Conservation (phyloP, 2,888 invertebrate species). For the Uropetala carovei region DNA sequence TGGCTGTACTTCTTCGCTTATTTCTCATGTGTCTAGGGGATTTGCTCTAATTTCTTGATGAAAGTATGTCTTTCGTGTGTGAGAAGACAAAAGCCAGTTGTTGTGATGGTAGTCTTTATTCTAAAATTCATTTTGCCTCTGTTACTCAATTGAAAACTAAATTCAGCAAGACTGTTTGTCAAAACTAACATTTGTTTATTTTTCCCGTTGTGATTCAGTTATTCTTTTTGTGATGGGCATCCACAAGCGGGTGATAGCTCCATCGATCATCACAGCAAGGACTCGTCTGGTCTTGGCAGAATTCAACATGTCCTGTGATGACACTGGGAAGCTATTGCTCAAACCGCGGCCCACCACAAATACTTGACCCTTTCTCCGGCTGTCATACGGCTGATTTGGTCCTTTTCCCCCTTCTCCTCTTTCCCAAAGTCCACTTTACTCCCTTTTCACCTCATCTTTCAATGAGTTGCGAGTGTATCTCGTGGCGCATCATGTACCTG, state of each 20-base stretch:
- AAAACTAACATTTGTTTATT: not conserved
- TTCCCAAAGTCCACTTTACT: not conserved
- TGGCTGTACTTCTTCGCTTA: too few species aligned
- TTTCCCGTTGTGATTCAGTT: conserved; percentile 77
- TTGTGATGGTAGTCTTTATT: too few species aligned
- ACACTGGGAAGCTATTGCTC: conserved; percentile 95
- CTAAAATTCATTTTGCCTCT: too few species aligned
- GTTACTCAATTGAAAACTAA: too few species aligned
- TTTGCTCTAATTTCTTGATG: too few species aligned
- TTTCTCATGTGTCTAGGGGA: too few species aligned
- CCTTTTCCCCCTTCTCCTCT: not conserved
- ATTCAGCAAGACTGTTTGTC: too few species aligned
- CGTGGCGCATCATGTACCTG: conserved; percentile 56
- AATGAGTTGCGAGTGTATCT: conserved; percentile 40
- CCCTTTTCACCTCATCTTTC: conserved; percentile 42
- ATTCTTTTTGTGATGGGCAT: conserved; percentile 93
- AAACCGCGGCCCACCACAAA: conserved; percentile 86
- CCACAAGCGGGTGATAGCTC: conserved; percentile 96
- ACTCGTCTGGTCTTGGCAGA: conserved; percentile 93
- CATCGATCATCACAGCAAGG: conserved; percentile 95
- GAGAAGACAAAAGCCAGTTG: too few species aligned
- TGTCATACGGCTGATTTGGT: conserved; percentile 28
- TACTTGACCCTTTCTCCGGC: conserved; percentile 35
- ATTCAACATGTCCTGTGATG: conserved; percentile 99
- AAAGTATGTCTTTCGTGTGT: too few species aligned